Conservation (phyloP, 2,888 invertebrate genomes). For the Pterostichus madidus region DNA sequence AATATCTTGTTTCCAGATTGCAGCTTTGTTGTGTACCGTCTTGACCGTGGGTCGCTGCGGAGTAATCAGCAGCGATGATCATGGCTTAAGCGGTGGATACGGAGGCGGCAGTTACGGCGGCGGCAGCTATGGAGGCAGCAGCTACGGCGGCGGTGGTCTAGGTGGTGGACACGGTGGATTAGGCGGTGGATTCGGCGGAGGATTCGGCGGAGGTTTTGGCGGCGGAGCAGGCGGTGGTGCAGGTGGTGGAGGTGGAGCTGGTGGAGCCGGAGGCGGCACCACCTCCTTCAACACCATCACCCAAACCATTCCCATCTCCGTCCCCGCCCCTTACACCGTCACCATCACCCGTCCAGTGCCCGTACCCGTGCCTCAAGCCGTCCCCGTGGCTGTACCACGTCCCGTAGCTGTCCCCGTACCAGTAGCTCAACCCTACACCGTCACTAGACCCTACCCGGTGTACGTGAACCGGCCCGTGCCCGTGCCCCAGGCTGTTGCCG, state of each 20-base stretch:
- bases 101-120: slow-evolving; percentile 1
- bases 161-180: background rate
- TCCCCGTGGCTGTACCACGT: slow-evolving; percentile 36
- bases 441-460: slow-evolving; percentile 3
- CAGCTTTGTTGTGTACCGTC: background rate
- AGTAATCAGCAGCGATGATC: slow-evolving; percentile 11
- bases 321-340: slow-evolving; percentile 57
- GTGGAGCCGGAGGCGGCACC: background rate
- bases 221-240: background rate
- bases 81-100: background rate
- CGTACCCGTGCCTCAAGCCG: slow-evolving; percentile 13
- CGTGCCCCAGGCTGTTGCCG: slow-evolving; percentile 37
- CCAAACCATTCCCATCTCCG: slow-evolving; percentile 36
- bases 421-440: slow-evolving; percentile 35
- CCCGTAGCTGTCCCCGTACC: slow-evolving; percentile 29
- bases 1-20: background rate
- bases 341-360: slow-evolving; percentile 41
- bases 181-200: background rate
- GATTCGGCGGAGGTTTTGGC: background rate
- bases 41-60: background rate
- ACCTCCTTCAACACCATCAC: slow-evolving; percentile 54
- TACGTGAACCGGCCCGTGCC: slow-evolving; percentile 3
- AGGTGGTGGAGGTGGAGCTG: background rate
- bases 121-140: slow-evolving; percentile 1
- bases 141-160: background rate